phyloP scores from a whole-genome alignment of 2,797 vertebrate species.

The Hafferia zeledoni region DNA sequence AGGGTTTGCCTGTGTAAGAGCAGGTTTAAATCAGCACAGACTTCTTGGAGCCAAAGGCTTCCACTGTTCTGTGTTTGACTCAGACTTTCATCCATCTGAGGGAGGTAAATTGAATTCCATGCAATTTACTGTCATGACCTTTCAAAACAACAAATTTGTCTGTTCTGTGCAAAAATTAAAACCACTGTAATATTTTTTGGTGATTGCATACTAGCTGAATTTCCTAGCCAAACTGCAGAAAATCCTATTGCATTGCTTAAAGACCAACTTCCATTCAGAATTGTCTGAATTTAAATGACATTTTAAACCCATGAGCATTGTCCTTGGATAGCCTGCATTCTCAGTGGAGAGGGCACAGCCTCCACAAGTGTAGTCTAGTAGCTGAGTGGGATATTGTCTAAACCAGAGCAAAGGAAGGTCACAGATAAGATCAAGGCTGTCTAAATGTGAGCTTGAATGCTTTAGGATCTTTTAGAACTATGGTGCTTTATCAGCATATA shows the following conservation, averaged over 20 bases:
- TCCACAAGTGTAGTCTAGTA: neutral
- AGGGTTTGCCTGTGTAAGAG: neutral
- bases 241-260: neutral
- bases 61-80: neutral
- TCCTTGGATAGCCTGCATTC: neutral
- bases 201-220: neutral
- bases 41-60: conserved; percentile 29
- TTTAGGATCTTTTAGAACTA: neutral
- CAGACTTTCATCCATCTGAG: neutral
- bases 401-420: neutral
- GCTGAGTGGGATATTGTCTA: neutral
- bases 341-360: neutral
- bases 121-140: conserved; percentile 22
- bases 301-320: neutral
- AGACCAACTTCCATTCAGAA: neutral
- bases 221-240: neutral
- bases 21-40: conserved; percentile 14
- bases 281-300: neutral
- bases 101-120: conserved; percentile 37
- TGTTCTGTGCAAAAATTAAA: conserved; percentile 17
- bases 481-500: neutral
- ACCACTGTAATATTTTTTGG: neutral
- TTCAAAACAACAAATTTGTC: conserved; percentile 11
- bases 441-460: neutral
- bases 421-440: neutral